A percentile compares a stretch with the other conserved stretches of the same genome.
phyloP scores from a whole-genome alignment of 2,113 vertebrate genomes.

The Pollachius pollachius region DNA sequence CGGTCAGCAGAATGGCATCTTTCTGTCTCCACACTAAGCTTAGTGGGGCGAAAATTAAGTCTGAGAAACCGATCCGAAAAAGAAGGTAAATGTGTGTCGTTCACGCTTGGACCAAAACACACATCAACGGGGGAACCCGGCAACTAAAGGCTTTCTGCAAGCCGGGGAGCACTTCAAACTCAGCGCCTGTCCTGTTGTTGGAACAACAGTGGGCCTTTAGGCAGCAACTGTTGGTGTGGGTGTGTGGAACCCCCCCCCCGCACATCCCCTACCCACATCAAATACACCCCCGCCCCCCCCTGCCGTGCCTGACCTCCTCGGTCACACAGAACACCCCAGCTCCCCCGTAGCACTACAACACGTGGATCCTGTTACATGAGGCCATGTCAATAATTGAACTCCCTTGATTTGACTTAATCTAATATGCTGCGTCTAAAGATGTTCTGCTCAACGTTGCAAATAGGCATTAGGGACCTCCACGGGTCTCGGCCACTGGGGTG shows the following conservation, averaged over 20 bases:
- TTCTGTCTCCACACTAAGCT: slow-evolving; percentile 27
- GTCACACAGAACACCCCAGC: too few species aligned
- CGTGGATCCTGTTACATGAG: slow-evolving; percentile 39
- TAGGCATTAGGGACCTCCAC: slow-evolving; percentile 4
- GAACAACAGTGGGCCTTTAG: slow-evolving; percentile 30
- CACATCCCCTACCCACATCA: too few species aligned
- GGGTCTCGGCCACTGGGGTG: not conserved
- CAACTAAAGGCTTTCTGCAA: slow-evolving; percentile 9
- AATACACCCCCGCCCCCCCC: not conserved
- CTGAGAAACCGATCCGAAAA: slow-evolving; percentile 8
- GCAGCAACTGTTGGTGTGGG: slow-evolving; percentile 42
- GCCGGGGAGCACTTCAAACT: slow-evolving; percentile 30
- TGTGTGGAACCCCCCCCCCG: slow-evolving; percentile 29
- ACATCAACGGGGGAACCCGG: not conserved
- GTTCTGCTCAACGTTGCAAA: not conserved
- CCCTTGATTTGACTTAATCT: slow-evolving; percentile 36
- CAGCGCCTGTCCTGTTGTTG: not conserved
- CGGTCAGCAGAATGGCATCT: slow-evolving; percentile 34
- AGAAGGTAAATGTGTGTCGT: slow-evolving; percentile 12
- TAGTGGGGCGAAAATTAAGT: slow-evolving; percentile 4
- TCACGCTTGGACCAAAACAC: not conserved
- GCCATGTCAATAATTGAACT: slow-evolving; percentile 20
- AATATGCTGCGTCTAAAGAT: slow-evolving; percentile 26
- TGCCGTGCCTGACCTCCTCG: slow-evolving; percentile 44
- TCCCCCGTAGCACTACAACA: slow-evolving; percentile 1